phyloP scores from a whole-genome alignment of 2,797 vertebrate genomes.

The Alcedo atthis region DNA sequence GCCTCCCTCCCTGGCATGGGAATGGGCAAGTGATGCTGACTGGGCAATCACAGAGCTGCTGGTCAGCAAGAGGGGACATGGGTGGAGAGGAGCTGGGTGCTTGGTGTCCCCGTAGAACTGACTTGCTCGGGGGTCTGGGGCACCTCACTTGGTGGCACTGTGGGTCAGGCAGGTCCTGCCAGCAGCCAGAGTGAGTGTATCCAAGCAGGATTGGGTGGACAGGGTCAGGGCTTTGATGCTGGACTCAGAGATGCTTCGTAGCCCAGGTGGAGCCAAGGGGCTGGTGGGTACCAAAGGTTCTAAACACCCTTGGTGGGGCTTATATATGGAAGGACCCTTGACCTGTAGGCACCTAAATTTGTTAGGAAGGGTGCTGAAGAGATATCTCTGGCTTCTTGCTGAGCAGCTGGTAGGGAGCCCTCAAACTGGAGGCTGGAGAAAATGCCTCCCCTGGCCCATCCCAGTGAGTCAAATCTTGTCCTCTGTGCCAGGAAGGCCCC shows the following conservation, averaged over 20 bases:
- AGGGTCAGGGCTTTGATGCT: background rate
- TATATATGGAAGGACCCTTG: fast-evolving
- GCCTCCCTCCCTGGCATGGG: fast-evolving
- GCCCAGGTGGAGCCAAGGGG: background rate
- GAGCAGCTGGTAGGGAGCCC: background rate
- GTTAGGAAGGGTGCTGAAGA: background rate
- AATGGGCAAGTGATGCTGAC: fast-evolving
- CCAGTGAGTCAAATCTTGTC: no score
- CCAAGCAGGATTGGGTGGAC: fast-evolving
- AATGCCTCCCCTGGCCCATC: background rate
- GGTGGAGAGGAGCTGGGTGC: background rate
- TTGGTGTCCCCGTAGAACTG: fast-evolving
- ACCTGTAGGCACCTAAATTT: background rate
- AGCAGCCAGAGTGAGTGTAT: background rate
- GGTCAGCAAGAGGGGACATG: background rate
- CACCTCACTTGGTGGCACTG: fast-evolving
- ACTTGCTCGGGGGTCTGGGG: background rate
- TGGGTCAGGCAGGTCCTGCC: background rate
- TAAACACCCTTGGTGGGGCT: background rate
- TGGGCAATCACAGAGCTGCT: background rate
- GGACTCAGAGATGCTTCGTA: fast-evolving
- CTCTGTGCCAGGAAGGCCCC: background rate
- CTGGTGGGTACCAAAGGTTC: background rate
- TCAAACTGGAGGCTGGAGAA: background rate
- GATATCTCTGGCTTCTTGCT: background rate